Evolutionary conservation across 2,888 invertebrate genomes (phyloP).

Genomic region (Hetaerina titia): DNA sequence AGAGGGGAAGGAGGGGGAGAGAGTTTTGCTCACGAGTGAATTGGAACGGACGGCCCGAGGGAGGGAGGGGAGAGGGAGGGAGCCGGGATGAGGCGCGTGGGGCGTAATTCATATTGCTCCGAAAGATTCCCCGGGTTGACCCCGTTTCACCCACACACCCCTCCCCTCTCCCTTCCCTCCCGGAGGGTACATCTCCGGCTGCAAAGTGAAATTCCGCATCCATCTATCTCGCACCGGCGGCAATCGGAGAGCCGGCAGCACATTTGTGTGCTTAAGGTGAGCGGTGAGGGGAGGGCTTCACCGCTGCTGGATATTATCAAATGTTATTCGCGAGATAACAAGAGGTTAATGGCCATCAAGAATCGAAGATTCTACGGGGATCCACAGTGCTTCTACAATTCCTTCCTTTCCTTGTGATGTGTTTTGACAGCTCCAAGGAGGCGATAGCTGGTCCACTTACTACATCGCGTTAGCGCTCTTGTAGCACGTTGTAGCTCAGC

Average conservation of each 20-base stretch:
- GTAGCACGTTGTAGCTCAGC: no score
- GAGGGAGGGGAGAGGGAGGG: background rate
- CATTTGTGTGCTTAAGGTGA: background rate
- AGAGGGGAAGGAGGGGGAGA: background rate
- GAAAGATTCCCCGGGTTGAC: background rate
- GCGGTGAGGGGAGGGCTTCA: background rate
- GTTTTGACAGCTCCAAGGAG: no score
- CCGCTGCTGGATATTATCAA: no score
- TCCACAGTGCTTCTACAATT: no score
- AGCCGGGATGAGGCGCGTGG: background rate
- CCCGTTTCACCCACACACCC: background rate
- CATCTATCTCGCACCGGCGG: background rate
- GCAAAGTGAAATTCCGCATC: background rate
- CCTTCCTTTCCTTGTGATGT: no score
- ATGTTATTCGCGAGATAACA: no score
- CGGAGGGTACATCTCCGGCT: background rate
- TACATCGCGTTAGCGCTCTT: no score
- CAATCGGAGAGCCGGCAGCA: background rate
- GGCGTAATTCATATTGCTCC: conserved; percentile 29
- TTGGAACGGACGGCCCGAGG: conserved; percentile 13
- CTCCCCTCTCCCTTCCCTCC: background rate
- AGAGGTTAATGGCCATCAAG: no score
- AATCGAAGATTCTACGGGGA: no score
- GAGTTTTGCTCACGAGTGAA: conserved; percentile 30
- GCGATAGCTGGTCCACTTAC: no score